Evolutionary conservation across 2,797 vertebrate species (phyloP), one percentile per base, ranked within the genome.

Genomic region (Coregonus sp.): DNA sequence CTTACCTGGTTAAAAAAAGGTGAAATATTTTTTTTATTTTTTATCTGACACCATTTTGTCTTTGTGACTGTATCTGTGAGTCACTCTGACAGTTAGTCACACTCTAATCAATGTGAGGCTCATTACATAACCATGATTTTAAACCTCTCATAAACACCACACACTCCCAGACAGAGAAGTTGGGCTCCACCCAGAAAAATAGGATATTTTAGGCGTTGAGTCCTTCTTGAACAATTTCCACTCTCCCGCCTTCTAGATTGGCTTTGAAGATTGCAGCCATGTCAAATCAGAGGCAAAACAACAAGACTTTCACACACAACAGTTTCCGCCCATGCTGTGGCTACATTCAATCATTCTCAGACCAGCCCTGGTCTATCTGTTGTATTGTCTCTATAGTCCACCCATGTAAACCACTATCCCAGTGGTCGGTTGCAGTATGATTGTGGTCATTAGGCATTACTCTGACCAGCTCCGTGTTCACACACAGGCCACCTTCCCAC

Each of bases 141-240:
- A 63, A 47, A 47, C 40, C 40, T 18, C 59, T 63, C 16, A 20
- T 63, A 25, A 63, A 63, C 59, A 25, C n/a, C 59, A 63, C 20
- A 63, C 2, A 29, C 20, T 25, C 20, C 59, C 59, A 63, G 59
- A 50, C 35, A 20, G 59, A 66, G 73, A 66, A 35, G 15, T 14
- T 69, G 33, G 80, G 29, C 61, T 67, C 70, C 73, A 9, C 61
- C 15, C 4, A 52, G 7, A 33, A 31, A 31, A 66, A 29, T 11
- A 29, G n/a, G 59, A 20, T 63, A 63, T 25, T 75, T 63, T 63
- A 63, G 59, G 59, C 59, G 11, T 63, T 63, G 59, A 63, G 59
- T 63, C 71, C 63, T 72, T 61, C 59, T 20, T 63, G 20, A 63
- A 63, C 59, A 25, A 63, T 63, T 63, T 63, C 59, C 16, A 25